A percentile compares a stretch with the other conserved stretches of the same genome.
These are phyloP conservation scores for Hyposoter didymator DNA, from an alignment of 2,888 invertebrate genomes.

Conservation along the genomic window DNA sequence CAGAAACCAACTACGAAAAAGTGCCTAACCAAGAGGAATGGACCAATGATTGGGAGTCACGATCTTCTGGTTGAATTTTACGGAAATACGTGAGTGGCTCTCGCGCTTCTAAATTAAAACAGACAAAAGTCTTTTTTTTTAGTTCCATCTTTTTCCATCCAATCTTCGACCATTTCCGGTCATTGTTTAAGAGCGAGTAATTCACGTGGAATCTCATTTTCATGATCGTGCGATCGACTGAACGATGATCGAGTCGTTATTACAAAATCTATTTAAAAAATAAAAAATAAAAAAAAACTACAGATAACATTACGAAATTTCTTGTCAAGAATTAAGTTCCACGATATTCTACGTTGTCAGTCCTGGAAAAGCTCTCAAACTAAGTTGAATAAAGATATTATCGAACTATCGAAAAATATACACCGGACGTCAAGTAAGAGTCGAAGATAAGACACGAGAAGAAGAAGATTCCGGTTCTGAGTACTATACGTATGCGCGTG, in stretches of 20 bases:
- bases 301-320: neutral
- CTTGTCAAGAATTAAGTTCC: neutral
- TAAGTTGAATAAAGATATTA: neutral
- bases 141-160: neutral
- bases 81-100: neutral
- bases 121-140: neutral
- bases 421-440: neutral
- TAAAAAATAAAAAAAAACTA: neutral
- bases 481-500: neutral
- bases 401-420: neutral
- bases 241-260: neutral
- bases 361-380: neutral
- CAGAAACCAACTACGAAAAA: constrained; percentile 63
- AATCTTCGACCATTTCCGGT: neutral
- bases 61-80: constrained; percentile 22
- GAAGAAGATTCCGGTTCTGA: neutral
- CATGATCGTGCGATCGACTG: neutral
- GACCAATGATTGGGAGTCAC: constrained; percentile 46
- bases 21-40: constrained; percentile 41
- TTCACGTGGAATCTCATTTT: neutral
- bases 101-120: constrained; percentile 1
- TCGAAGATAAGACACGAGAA: neutral
- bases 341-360: neutral
- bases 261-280: neutral
- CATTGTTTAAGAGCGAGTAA: neutral